Conservation (phyloP, 2,888 invertebrate genomes). For the Cosmopolites sordidus region DNA sequence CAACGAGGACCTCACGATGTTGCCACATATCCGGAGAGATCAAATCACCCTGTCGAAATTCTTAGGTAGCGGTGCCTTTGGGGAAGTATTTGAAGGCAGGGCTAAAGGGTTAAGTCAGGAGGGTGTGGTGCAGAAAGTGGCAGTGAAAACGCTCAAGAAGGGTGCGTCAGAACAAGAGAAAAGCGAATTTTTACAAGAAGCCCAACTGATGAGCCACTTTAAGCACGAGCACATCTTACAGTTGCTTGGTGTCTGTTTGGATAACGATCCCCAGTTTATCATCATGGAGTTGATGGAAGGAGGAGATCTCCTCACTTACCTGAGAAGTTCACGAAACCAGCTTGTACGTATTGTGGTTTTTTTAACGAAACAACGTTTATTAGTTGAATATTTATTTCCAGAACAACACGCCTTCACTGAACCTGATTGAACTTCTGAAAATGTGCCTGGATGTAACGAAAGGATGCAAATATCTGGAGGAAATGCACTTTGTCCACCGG, state of each 20-base stretch:
- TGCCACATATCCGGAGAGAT: constrained; percentile 80
- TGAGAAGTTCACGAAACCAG: constrained; percentile 76
- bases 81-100: constrained; percentile 80
- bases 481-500: constrained; percentile 95
- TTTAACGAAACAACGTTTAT: not conserved
- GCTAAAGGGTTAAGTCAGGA: constrained; percentile 63
- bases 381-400: constrained; percentile 2
- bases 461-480: constrained; percentile 93
- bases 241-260: constrained; percentile 89
- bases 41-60: constrained; percentile 85
- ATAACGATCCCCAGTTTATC: constrained; percentile 88
- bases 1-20: constrained; percentile 58
- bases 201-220: constrained; percentile 95
- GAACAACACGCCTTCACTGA: constrained; percentile 54
- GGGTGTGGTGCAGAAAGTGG: constrained; percentile 71
- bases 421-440: constrained; percentile 77
- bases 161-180: constrained; percentile 88
- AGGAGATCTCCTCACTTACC: constrained; percentile 88
- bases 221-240: constrained; percentile 93
- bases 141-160: constrained; percentile 91
- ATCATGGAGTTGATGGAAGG: constrained; percentile 98
- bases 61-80: constrained; percentile 94
- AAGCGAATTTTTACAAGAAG: constrained; percentile 92
- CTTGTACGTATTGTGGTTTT: constrained; percentile 52
- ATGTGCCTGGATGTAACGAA: constrained; percentile 95